Percentiles rank a stretch among this genome's conserved stretches.
phyloP scores from a whole-genome alignment of 2,797 vertebrate genomes.

The Poeciliopsis gracilis region DNA sequence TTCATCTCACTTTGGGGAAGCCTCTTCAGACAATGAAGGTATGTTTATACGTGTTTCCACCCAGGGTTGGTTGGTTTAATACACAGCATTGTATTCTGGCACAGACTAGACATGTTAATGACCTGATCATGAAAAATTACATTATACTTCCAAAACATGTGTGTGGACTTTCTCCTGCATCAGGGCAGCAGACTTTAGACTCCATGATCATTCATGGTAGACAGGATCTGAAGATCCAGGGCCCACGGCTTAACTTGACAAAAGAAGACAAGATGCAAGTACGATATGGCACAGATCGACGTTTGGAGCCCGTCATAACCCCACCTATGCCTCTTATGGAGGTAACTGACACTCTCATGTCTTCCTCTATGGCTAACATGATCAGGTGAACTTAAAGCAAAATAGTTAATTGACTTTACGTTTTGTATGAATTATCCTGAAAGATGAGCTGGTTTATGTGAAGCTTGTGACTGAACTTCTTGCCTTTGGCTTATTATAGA shows the following conservation, averaged over 20 bases:
- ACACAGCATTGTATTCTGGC: background rate
- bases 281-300: slow-evolving; percentile 90
- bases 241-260: slow-evolving; percentile 92
- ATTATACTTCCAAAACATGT: background rate
- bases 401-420: background rate
- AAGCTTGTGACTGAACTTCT: background rate
- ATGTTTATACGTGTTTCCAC: slow-evolving; percentile 1
- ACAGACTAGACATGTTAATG: background rate
- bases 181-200: slow-evolving; percentile 77
- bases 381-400: background rate
- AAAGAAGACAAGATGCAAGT: slow-evolving; percentile 97
- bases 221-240: slow-evolving; percentile 94
- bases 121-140: background rate
- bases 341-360: slow-evolving; percentile 75
- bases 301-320: slow-evolving; percentile 91
- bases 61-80: background rate
- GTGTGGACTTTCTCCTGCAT: slow-evolving; percentile 10
- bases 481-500: background rate
- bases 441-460: background rate
- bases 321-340: slow-evolving; percentile 96
- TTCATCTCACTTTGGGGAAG: slow-evolving; percentile 78
- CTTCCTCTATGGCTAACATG: too few species aligned
- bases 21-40: slow-evolving; percentile 85
- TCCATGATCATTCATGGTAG: slow-evolving; percentile 87
- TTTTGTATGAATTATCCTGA: background rate